Evolutionary conservation across 2,113 vertebrate species (phyloP), one percentile per base, ranked within the genome.

Genomic region (Cochlearius cochlearius): DNA sequence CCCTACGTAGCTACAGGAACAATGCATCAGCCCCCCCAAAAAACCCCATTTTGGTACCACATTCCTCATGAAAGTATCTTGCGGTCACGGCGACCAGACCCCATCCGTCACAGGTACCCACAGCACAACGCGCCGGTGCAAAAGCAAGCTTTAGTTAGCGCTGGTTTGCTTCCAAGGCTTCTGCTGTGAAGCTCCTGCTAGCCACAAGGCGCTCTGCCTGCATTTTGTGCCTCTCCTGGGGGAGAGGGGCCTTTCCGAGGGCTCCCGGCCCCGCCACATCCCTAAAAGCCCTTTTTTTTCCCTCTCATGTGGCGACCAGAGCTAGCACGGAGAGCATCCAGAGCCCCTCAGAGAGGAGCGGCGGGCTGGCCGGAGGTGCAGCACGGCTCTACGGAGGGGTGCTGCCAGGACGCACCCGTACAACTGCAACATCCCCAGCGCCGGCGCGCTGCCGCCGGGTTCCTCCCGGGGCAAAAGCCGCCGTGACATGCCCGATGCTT

Each of bases 101-200:
- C 95, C 86, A 86, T 94, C 95, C 94, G 88, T 88, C 92, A 58
- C 91, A 94, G 75, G 96, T 96, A 83, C 87, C 68, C 84, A 87
- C 2, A 5, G 68, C 77, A 69, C 58, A 72, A 79, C 58, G 41
- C 0, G 30, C 34, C 2, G 0, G 85, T 7, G 19, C 7, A 4
- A 79, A 60, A 21, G 39, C 73, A 59, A 88, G 91, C 41, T 94
- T 94, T 94, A 96, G 94, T 94, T 90, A 92, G 83, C 38, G 0
- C 55, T 60, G 88, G 68, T 32, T 84, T 77, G 79, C 72, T 94
- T 86, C 88, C 86, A 88, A 92, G 75, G 86, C 86, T 94, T 94
- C 91, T 94, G 71, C 82, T 73, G 60, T 5, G 64, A 72, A 76
- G 62, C 2, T 49, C 59, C 79, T 73, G 88, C 88, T 92, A 79